Evolutionary conservation across 2,888 invertebrate species (phyloP).

Genomic region (Spicauda simplicius): DNA sequence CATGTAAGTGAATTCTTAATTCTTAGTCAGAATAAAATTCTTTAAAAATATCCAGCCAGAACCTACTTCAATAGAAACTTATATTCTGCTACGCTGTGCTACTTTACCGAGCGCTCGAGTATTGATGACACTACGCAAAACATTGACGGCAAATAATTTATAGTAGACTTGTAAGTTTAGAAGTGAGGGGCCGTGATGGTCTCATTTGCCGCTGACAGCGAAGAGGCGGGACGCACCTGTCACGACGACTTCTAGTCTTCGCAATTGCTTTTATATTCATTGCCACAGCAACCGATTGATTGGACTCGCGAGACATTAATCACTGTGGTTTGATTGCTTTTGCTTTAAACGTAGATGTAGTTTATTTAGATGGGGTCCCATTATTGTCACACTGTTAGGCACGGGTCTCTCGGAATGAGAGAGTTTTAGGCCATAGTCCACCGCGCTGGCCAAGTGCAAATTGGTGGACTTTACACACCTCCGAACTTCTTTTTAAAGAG

Average conservation of each 20-base stretch:
- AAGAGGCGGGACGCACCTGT: constrained; percentile 73
- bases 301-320: constrained; percentile 32
- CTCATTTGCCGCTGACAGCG: constrained; percentile 76
- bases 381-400: too few species aligned
- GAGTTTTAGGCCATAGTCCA: too few species aligned
- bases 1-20: too few species aligned
- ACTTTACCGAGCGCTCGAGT: background rate
- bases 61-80: too few species aligned
- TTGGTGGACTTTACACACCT: too few species aligned
- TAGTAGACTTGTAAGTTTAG: constrained; percentile 15
- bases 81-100: too few species aligned
- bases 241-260: constrained; percentile 51
- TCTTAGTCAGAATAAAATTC: too few species aligned
- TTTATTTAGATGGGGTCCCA: too few species aligned
- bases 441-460: too few species aligned
- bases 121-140: constrained; percentile 1
- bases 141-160: constrained; percentile 12
- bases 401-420: too few species aligned
- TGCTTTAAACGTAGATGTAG: background rate
- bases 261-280: constrained; percentile 45
- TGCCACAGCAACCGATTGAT: constrained; percentile 38
- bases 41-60: too few species aligned
- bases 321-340: constrained; percentile 14
- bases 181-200: constrained; percentile 55
- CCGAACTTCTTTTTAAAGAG: too few species aligned